Conservation (phyloP, 2,113 vertebrate genomes). For the Catharus bicknelli region DNA sequence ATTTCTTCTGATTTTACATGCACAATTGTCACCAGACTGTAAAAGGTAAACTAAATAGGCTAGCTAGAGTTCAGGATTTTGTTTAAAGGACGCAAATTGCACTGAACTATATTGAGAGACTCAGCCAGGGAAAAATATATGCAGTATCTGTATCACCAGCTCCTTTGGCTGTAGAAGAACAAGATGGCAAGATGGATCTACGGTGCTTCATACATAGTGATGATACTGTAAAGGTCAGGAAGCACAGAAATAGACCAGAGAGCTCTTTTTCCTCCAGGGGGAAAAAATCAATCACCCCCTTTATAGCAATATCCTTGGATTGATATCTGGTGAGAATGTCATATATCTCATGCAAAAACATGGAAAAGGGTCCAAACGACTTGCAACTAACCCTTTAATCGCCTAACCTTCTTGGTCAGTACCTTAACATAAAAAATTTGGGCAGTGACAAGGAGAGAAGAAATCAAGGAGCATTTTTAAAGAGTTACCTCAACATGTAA, state of each 20-base stretch:
- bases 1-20: not conserved
- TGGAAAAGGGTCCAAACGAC: not conserved
- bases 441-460: not conserved
- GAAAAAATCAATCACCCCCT: not conserved
- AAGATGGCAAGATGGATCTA: not conserved
- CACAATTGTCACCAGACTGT: not conserved
- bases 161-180: not conserved
- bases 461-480: not conserved
- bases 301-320: not conserved
- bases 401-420: not conserved
- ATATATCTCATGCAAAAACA: not conserved
- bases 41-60: not conserved
- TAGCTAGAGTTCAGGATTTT: not conserved
- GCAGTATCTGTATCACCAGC: not conserved
- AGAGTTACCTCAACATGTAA: not conserved
- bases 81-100: not conserved
- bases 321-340: not conserved
- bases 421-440: not conserved
- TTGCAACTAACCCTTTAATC: not conserved
- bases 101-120: not conserved
- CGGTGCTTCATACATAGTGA: not conserved
- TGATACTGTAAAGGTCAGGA: conserved; percentile 8
- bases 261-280: not conserved
- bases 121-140: conserved; percentile 3
- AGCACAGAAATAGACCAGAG: not conserved